These are phyloP conservation scores for Montipora cactus DNA, from an alignment of 64 coral and sea anemone species.

Conservation along the genomic window DNA sequence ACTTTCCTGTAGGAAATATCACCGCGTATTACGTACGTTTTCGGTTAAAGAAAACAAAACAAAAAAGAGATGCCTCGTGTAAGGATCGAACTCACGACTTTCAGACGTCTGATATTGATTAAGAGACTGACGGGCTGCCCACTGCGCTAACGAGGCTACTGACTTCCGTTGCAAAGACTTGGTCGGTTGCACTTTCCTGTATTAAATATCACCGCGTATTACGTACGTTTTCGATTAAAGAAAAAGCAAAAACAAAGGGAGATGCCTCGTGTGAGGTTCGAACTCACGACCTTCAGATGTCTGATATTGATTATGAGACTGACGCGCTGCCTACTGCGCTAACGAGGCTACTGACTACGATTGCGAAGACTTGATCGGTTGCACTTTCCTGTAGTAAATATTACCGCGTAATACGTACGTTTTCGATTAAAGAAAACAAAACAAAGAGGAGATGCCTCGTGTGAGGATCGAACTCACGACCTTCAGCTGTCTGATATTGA, in stretches of 20 bases:
- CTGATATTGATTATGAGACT: conserved; percentile 61
- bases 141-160: too few relatives aligned
- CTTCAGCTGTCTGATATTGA: conserved; percentile 12
- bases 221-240: too few relatives aligned
- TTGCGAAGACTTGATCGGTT: too few relatives aligned
- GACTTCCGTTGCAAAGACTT: background rate
- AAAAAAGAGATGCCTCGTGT: background rate
- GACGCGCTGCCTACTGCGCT: conserved; percentile 89
- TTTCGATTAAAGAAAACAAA: too few relatives aligned
- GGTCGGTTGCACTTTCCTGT: too few relatives aligned
- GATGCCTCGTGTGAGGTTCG: conserved; percentile 54
- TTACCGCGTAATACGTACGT: too few relatives aligned
- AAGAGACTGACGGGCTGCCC: background rate
- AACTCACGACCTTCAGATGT: conserved; percentile 80
- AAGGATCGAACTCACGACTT: conserved; percentile 76
- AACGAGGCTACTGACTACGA: conserved; percentile 27
- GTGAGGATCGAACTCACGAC: conserved; percentile 77
- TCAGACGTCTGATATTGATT: background rate
- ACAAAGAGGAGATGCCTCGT: background rate
- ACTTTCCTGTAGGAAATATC: too few relatives aligned
- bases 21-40: background rate
- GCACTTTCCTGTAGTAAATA: too few relatives aligned
- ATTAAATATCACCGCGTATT: too few relatives aligned
- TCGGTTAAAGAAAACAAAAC: too few relatives aligned
- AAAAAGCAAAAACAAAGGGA: too few relatives aligned